These are phyloP conservation scores for Cynocephalus volans DNA, from an alignment of 2,113 vertebrate species.

Conservation along the genomic window DNA sequence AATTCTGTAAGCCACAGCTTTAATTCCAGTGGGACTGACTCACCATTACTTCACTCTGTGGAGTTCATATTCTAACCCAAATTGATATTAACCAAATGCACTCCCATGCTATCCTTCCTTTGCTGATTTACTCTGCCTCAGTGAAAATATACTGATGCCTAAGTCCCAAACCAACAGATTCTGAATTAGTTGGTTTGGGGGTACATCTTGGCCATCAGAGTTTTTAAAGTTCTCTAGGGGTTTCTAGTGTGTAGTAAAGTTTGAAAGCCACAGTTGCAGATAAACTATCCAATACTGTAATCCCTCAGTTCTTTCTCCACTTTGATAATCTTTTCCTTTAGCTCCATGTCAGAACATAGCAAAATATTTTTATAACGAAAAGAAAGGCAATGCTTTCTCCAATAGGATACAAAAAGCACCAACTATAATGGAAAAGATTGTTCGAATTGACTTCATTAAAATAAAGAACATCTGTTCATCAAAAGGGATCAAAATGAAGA, in stretches of 20 bases:
- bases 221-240: not conserved
- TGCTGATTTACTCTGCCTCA: not conserved
- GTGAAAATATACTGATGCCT: not conserved
- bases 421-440: not conserved
- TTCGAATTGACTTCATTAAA: conserved; percentile 18
- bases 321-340: conserved; percentile 19
- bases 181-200: not conserved
- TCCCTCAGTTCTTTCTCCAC: not conserved
- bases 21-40: not conserved
- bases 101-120: not conserved
- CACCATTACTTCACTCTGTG: not conserved
- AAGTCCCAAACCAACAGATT: not conserved
- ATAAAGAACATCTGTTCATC: not conserved
- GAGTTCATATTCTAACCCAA: not conserved
- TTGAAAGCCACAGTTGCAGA: not conserved
- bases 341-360: not conserved
- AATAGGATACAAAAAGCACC: not conserved
- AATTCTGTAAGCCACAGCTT: not conserved
- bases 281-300: not conserved
- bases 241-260: not conserved
- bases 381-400: conserved; percentile 9
- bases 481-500: not conserved
- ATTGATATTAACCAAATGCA: not conserved
- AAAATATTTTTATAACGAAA: conserved; percentile 16
- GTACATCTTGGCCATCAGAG: not conserved